Evolutionary conservation across 2,888 invertebrate species (phyloP), one percentile per base, ranked within the genome.

Genomic region (Sarcophaga subvicina): DNA sequence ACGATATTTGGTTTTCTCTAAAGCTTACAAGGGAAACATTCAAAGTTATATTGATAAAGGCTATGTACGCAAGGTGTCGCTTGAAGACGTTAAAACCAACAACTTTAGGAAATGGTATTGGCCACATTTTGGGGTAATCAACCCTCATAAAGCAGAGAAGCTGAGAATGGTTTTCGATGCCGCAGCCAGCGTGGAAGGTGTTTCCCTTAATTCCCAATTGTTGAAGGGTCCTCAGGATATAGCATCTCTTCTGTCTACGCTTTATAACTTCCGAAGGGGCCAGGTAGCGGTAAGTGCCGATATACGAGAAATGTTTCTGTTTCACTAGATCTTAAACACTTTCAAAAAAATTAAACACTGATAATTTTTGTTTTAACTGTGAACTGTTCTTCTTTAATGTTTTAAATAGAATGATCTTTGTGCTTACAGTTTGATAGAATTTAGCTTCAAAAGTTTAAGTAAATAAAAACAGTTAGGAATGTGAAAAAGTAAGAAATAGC

Each of bases 161-260:
- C 49, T 90, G 10, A 87, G 91, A 49, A 64, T 91, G 5, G 91
- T 91, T 2, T 91, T 89, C 67, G 91, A 91, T 79, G 91, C 92
- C 5, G 91, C n/a, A n/a, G n/a, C n/a, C n/a, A n/a, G n/a, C n/a
- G n/a, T n/a, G n/a, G n/a, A n/a, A n/a, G n/a, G n/a, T n/a, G n/a
- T n/a, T n/a, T n/a, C 88, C 3, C 66, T 89, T 3, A 90, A 88
- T 59, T 63, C 67, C 1, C 72, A 85, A 1, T 80, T 87, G 17
- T 22, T 88, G 10, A 87, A 89, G 27, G 92, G 92, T 1, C 92
- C 92, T 0, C 91, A 92, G 59, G 87, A 89, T 12, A 93, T 91
- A 62, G 86, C 89, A 20, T 89, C 91, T 4, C 83, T 93, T 64
- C 86, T 90, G 3, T 91, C 91, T 2, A 80, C 93, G 60, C 89